These are phyloP conservation scores for Endotricha flammealis DNA, from an alignment of 2,888 invertebrate species.

Conservation along the genomic window DNA sequence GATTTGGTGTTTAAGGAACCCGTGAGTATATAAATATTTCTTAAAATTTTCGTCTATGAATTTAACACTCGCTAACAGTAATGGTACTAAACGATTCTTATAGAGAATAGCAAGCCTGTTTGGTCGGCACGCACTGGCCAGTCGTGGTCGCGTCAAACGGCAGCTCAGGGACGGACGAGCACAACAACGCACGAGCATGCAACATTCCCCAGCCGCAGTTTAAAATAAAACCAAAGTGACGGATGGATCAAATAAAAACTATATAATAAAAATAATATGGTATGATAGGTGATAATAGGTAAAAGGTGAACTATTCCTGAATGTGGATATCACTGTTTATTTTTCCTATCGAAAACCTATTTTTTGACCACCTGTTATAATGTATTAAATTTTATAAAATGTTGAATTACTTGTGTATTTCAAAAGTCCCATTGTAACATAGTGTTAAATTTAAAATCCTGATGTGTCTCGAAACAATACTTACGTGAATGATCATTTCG, in stretches of 20 bases:
- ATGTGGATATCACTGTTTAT: conserved; percentile 23
- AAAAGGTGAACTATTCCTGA: conserved; percentile 43
- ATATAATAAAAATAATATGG: conserved; percentile 46
- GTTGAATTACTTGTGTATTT: neutral
- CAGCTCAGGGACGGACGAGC: conserved; percentile 40
- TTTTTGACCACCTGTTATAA: neutral
- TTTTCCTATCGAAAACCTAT: conserved; percentile 23
- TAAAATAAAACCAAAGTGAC: conserved; percentile 63
- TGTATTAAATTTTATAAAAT: neutral
- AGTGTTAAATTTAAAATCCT: conserved; percentile 33
- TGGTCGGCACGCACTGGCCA: neutral
- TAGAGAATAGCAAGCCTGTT: too few relatives aligned
- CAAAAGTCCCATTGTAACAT: neutral
- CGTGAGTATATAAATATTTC: too few relatives aligned
- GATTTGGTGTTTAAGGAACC: too few relatives aligned
- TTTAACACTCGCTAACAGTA: too few relatives aligned
- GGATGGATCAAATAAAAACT: conserved; percentile 63
- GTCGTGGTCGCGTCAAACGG: conserved; percentile 29
- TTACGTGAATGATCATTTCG: conserved; percentile 86
- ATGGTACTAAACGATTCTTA: too few relatives aligned
- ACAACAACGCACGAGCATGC: conserved; percentile 56
- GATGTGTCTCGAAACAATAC: conserved; percentile 81
- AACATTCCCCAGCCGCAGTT: conserved; percentile 77
- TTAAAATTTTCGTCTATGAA: too few relatives aligned
- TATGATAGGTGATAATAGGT: conserved; percentile 63